These are phyloP conservation scores for Chymomyza amoena DNA, from an alignment of 2,888 invertebrate species.

Conservation along the genomic window DNA sequence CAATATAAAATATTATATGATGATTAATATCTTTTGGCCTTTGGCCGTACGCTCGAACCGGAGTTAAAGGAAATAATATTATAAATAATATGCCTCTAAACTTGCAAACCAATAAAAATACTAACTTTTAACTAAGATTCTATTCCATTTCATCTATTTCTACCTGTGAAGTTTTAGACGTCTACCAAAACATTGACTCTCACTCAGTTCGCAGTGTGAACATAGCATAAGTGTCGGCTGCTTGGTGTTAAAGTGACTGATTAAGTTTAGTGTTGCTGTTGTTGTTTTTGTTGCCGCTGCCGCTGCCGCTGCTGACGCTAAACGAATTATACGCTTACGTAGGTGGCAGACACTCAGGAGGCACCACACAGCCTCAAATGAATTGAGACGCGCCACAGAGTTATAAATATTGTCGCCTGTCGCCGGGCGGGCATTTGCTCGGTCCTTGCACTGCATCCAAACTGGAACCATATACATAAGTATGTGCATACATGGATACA, in stretches of 20 bases:
- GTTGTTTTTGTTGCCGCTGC: slow-evolving; percentile 30
- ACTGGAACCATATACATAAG: not conserved
- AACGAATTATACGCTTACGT: slow-evolving; percentile 74
- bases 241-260: slow-evolving; percentile 71
- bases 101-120: no score
- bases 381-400: slow-evolving; percentile 68
- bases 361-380: slow-evolving; percentile 49
- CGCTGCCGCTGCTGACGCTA: slow-evolving; percentile 52
- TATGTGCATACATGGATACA: not conserved
- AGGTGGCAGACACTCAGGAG: slow-evolving; percentile 68
- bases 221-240: slow-evolving; percentile 38
- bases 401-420: slow-evolving; percentile 60
- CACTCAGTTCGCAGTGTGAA: slow-evolving; percentile 38
- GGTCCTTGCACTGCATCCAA: not conserved
- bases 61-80: no score
- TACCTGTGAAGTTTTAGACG: no score
- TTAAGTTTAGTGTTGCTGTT: slow-evolving; percentile 53
- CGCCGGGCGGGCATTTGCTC: slow-evolving; percentile 30
- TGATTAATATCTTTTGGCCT: no score
- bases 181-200: no score
- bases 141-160: no score
- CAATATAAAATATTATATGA: no score
- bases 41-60: no score
- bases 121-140: no score
- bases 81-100: no score